A percentile compares a stretch with the other conserved stretches of the same genome.
Conservation (phyloP, 2,888 invertebrate genomes). For the Notodonta dromedarius region DNA sequence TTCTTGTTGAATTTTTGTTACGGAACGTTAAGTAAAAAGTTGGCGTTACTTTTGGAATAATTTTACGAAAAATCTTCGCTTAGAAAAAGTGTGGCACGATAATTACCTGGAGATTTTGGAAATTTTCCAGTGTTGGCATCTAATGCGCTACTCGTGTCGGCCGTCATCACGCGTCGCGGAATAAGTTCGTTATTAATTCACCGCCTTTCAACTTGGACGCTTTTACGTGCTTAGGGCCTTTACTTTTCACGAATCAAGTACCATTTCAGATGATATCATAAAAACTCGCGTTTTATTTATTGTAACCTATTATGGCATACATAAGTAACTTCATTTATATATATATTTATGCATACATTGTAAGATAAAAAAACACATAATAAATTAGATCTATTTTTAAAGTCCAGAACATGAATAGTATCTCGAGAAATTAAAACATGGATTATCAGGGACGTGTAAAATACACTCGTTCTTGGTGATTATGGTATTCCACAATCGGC, state of each 20-base stretch:
- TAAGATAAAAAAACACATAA: too few relatives aligned
- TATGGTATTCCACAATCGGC: conserved; percentile 75
- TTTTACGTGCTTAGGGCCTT: conserved; percentile 65
- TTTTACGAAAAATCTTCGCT: conserved; percentile 36
- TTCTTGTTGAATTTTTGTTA: background rate
- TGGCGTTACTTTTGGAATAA: conserved; percentile 34
- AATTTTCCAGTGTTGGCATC: conserved; percentile 67
- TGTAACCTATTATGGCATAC: too few relatives aligned
- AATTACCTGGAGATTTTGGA: conserved; percentile 68
- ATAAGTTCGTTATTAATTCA: conserved; percentile 83
- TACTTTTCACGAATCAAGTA: conserved; percentile 47
- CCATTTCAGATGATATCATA: conserved; percentile 43
- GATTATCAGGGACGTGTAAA: conserved; percentile 36
- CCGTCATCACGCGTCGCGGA: conserved; percentile 83
- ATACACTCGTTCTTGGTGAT: conserved; percentile 56
- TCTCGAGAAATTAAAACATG: too few relatives aligned
- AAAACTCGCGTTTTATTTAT: too few relatives aligned
- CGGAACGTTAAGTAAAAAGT: conserved; percentile 46
- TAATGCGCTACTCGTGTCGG: conserved; percentile 83
- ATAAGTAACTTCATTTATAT: too few relatives aligned
- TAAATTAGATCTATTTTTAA: too few relatives aligned
- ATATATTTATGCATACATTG: too few relatives aligned
- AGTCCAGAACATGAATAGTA: background rate
- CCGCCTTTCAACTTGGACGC: conserved; percentile 68
- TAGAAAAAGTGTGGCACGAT: conserved; percentile 48